Conservation (phyloP, 1,140 invertebrate species). For the Zaprionus vittiger region DNA sequence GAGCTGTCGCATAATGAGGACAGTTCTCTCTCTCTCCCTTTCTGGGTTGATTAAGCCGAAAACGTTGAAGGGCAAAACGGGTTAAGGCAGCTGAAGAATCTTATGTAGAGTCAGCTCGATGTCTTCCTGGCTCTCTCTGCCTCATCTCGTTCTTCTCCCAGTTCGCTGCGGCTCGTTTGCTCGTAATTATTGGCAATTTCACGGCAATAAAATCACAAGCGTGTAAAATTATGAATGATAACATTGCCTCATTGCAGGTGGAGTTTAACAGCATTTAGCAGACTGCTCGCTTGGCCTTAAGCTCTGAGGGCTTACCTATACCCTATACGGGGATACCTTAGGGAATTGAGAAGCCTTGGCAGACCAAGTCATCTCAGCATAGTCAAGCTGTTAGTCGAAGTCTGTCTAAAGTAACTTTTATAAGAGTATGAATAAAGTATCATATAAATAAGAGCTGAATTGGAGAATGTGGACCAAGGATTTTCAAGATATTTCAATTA, state of each 20-base stretch:
- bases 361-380: background rate
- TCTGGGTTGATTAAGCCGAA: conserved; percentile 34
- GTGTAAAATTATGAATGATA: conserved; percentile 78
- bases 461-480: no score
- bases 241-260: conserved; percentile 42
- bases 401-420: no score
- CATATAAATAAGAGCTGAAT: no score
- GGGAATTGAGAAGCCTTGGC: background rate
- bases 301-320: conserved; percentile 4
- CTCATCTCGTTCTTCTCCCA: background rate
- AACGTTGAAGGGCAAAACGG: conserved; percentile 18
- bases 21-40: conserved; percentile 18
- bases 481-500: no score
- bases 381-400: background rate
- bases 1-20: conserved; percentile 56
- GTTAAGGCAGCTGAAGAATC: conserved; percentile 18
- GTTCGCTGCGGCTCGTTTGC: conserved; percentile 35
- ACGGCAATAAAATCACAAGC: conserved; percentile 82
- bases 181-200: conserved; percentile 82
- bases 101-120: conserved; percentile 25
- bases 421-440: no score
- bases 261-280: conserved; percentile 34
- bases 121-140: background rate
- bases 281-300: conserved; percentile 28
- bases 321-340: background rate